Percentiles rank a stretch among this genome's conserved stretches.
Conservation (phyloP, 1,140 invertebrate species). For the Macrobrachium nipponense region DNA sequence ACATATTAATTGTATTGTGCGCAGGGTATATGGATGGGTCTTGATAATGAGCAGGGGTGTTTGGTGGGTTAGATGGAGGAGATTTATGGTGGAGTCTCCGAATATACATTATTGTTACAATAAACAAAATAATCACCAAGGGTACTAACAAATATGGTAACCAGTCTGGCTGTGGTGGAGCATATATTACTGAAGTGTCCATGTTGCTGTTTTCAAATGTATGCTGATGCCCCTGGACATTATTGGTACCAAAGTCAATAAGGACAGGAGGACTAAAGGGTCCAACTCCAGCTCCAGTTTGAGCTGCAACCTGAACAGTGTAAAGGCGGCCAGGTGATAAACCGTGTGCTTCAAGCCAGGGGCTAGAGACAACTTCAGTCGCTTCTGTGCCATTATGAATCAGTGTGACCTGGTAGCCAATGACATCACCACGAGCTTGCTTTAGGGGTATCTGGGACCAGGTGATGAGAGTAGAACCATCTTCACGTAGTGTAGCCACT, state of each 20-base stretch:
- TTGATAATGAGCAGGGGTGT: constrained; percentile 44
- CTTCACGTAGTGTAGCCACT: constrained; percentile 33
- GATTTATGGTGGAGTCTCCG: constrained; percentile 47
- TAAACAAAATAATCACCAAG: constrained; percentile 52
- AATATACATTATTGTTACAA: constrained; percentile 55
- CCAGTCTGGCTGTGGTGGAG: constrained; percentile 60
- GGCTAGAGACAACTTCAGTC: constrained; percentile 41
- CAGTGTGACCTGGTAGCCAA: constrained; percentile 57
- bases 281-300: constrained; percentile 58
- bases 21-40: constrained; percentile 56
- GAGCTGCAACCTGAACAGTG: constrained; percentile 59
- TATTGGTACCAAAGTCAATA: constrained; percentile 29
- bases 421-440: constrained; percentile 47
- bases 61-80: constrained; percentile 40
- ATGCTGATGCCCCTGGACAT: constrained; percentile 2
- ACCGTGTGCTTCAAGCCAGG: constrained; percentile 60
- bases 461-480: constrained; percentile 50
- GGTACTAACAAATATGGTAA: constrained; percentile 61
- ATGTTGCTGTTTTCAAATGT: neutral
- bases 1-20: constrained; percentile 62
- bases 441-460: constrained; percentile 47
- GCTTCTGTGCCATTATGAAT: constrained; percentile 54
- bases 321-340: constrained; percentile 54
- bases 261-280: constrained; percentile 56
- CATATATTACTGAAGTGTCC: constrained; percentile 48